phyloP scores from a whole-genome alignment of 30 jellyfish, hydroid and myxozoan species.

The Pseudorhiza aurosa region DNA sequence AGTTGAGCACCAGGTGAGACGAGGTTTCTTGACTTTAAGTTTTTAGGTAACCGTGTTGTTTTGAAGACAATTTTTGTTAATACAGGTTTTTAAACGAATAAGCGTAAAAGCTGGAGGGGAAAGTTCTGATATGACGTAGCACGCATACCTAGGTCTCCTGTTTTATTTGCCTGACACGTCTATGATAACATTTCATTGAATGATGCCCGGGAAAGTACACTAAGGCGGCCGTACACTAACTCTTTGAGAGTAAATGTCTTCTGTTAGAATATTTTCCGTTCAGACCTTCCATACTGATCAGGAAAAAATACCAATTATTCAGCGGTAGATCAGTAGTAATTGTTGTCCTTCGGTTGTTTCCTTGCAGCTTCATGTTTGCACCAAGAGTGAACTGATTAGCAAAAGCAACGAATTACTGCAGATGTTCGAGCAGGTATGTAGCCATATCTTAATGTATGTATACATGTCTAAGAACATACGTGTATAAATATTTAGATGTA shows the following conservation, averaged over 20 bases:
- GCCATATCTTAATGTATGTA: no score
- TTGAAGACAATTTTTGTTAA: not conserved
- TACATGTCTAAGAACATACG: no score
- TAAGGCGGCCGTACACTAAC: no score
- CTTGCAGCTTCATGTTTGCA: conserved; percentile 78
- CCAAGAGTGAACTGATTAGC: conserved; percentile 75
- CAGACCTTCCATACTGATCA: no score
- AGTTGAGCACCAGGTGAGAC: conserved; percentile 82
- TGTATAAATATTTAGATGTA: no score
- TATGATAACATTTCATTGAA: no score
- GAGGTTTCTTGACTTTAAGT: not conserved
- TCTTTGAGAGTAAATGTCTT: no score
- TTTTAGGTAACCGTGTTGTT: not conserved
- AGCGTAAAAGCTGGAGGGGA: not conserved
- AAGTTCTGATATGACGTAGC: not conserved
- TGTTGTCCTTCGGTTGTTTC: not conserved
- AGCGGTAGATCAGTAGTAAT: no score
- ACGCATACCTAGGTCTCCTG: not conserved
- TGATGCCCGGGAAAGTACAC: no score
- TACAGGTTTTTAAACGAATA: not conserved
- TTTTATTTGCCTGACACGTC: no score
- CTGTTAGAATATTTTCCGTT: no score
- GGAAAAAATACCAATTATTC: no score
- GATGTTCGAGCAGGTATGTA: conserved; percentile 87
- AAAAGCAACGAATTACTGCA: conserved; percentile 84